Conservation (phyloP, 2,797 vertebrate species). For the Falco concolor region DNA sequence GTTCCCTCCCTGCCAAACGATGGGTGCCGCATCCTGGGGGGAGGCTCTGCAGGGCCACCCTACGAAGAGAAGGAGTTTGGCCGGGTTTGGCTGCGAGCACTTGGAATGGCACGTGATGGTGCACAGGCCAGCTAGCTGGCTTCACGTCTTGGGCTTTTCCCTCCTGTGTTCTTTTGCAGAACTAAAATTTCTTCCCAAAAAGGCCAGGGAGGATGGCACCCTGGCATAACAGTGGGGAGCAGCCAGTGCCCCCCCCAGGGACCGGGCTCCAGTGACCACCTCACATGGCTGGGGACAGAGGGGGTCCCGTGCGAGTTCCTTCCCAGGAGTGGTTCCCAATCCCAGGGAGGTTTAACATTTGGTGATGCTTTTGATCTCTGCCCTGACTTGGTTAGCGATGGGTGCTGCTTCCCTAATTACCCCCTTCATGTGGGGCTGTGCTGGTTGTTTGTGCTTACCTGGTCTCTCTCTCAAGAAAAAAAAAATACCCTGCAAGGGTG, state of each 20-base stretch:
- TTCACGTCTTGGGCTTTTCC: background rate
- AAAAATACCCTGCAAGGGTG: background rate
- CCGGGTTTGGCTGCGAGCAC: background rate
- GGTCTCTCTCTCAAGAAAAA: background rate
- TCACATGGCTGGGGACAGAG: rapidly evolving
- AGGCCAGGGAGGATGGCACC: background rate
- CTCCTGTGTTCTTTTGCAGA: background rate
- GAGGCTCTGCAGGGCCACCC: background rate
- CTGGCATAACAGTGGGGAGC: background rate
- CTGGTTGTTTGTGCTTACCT: background rate
- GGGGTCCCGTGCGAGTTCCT: background rate
- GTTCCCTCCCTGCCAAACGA: background rate
- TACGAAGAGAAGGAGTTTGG: background rate
- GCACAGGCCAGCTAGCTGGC: rapidly evolving
- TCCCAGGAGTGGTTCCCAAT: background rate
- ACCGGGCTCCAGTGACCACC: rapidly evolving
- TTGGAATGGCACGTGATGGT: rapidly evolving
- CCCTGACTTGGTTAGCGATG: background rate
- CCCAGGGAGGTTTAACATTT: background rate
- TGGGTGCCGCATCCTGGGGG: too few species aligned
- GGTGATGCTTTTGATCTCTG: slow-evolving; percentile 22
- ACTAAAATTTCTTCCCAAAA: background rate
- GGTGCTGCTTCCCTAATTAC: slow-evolving; percentile 34
- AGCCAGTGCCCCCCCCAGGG: background rate
- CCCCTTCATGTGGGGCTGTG: background rate